Evolutionary conservation across 2,113 vertebrate genomes (phyloP), one percentile per base, ranked within the genome.

Genomic region (Amphiprion percula): DNA sequence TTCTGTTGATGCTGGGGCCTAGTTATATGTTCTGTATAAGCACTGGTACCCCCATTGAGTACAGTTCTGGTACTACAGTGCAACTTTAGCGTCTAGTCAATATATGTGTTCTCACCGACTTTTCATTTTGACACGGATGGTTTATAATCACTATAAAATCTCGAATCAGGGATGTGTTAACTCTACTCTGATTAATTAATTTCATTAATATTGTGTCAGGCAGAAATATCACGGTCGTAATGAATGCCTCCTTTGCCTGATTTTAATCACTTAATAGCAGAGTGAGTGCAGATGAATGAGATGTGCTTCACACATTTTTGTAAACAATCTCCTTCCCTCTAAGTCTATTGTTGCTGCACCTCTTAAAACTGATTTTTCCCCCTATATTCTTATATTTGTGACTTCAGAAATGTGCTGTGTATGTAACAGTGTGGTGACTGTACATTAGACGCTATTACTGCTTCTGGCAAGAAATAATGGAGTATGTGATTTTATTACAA

Each of bases 171-270:
- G 56, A 65, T 28, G 24, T 74, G 60, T 54, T 62, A 52, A 80
- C 66, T 62, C 23, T 21, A 24, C 56, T 61, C 56, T 76, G 73
- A 87, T 84, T 74, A 84, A 85, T 85, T 77, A 52, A 80, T 83
- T 77, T 86, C 75, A 89, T 90, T 91, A 90, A 90, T 89, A 61
- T 71, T 75, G 61, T 87, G 89, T 87, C 87, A 86, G 63, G 71
- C 82, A 85, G 81, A 89, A 88, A 83, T 64, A 74, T 69, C 54
- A 63, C 62, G 70, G 70, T 69, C 73, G 15, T 86, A 83, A 90
- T 88, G 83, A 92, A 90, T 78, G 65, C 62, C 80, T 79, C 46
- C 74, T 70, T 80, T 52, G 49, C 63, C 72, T 79, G 80, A 73
- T 88, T 87, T 79, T 78, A 89, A 88, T 90, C 74, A 75, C 74